A percentile compares a stretch with the other conserved stretches of the same genome.
Evolutionary conservation across 2,113 vertebrate species (phyloP).

Genomic region (Penelope pileata): DNA sequence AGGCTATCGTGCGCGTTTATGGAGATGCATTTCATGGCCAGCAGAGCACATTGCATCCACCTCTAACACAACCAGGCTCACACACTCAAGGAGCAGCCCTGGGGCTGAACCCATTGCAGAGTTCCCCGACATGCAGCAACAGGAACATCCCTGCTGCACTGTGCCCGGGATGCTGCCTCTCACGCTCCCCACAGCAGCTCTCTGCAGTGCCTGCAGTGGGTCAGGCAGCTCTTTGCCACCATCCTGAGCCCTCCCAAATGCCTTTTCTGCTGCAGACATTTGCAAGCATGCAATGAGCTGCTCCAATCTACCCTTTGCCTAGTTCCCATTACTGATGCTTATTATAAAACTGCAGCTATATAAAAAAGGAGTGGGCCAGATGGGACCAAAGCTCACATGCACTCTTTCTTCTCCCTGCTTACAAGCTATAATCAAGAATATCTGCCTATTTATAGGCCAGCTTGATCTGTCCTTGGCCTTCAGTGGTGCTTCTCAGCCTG

Average conservation of each 20-base stretch:
- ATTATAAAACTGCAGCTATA: neutral
- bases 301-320: neutral
- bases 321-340: neutral
- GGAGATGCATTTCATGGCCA: neutral
- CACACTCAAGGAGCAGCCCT: neutral
- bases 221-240: neutral
- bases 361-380: neutral
- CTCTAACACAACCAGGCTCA: neutral
- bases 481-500: neutral
- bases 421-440: neutral
- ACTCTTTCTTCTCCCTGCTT: neutral
- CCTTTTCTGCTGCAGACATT: neutral
- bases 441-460: neutral
- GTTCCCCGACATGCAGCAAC: neutral
- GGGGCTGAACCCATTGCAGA: neutral
- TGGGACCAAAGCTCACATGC: neutral
- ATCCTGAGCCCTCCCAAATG: neutral
- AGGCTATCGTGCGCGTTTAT: rapidly evolving
- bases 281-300: rapidly evolving
- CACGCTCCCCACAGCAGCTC: neutral
- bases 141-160: neutral
- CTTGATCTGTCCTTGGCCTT: neutral
- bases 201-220: rapidly evolving
- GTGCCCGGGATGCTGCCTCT: neutral
- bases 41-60: neutral